Evolutionary conservation across 2,113 vertebrate genomes (phyloP).

Genomic region (Macquaria ambigua): DNA sequence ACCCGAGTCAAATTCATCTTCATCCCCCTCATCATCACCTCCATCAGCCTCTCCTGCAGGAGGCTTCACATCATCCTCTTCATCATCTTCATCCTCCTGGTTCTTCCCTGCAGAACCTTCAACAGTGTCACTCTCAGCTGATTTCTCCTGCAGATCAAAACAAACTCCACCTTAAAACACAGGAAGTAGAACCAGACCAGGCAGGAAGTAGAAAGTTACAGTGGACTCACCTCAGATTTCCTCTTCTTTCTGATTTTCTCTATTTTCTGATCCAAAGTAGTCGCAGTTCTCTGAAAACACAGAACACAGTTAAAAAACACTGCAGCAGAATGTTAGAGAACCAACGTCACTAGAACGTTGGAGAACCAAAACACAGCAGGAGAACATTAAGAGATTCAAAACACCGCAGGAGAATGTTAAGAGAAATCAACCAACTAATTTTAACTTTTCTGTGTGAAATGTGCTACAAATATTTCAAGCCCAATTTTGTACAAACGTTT

Average conservation of each 20-base stretch:
- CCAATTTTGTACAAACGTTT: too few relatives aligned
- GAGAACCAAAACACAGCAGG: not conserved
- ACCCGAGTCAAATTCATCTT: constrained; percentile 87
- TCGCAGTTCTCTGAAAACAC: constrained; percentile 86
- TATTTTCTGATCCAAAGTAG: constrained; percentile 97
- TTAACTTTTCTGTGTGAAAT: too few relatives aligned
- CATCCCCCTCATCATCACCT: constrained; percentile 72
- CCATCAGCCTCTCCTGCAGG: constrained; percentile 25
- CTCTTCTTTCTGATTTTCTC: constrained; percentile 93
- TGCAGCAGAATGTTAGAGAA: not conserved
- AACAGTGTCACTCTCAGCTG: constrained; percentile 21
- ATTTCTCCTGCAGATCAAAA: constrained; percentile 84
- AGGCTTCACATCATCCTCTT: constrained; percentile 53
- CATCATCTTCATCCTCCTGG: constrained; percentile 55
- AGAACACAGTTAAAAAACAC: not conserved
- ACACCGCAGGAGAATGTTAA: not conserved
- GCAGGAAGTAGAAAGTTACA: not conserved
- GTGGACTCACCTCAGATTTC: constrained; percentile 85
- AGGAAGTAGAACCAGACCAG: not conserved
- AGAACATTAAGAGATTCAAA: not conserved
- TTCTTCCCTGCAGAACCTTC: constrained; percentile 16
- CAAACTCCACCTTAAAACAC: not conserved
- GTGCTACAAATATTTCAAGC: too few relatives aligned
- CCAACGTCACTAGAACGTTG: too few relatives aligned
- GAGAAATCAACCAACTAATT: too few relatives aligned